Base-by-base conservation (phyloP, 1,140 invertebrate genomes). In the Octopus bimaculoides region DNA sequence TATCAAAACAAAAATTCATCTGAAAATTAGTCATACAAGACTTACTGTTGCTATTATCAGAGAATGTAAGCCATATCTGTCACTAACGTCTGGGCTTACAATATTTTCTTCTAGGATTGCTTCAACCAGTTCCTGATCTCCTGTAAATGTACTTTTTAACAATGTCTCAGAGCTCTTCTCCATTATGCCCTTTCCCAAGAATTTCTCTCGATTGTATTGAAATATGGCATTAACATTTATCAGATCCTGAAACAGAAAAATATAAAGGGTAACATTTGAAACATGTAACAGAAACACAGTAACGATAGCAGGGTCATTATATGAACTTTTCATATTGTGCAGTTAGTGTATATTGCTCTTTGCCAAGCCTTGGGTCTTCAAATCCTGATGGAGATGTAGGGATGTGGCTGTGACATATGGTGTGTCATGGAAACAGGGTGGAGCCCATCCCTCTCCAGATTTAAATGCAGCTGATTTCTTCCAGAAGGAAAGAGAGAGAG, bases 31-130 rank as follows among this genome's bases (percentile, higher is more conserved):
- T 41, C 26, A 71, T 71, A 71, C 4, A 61, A 56, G 54, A 85
- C 86, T 87, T 85, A 89, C 89, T 10, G 87, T 82, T 26, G 89
- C 89, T 56, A 82, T 88, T 56, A 89, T 86, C 0, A 90, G 81
- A 12, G 89, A 83, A 5, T 88, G 87, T 75, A 87, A 84, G 3
- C 89, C 89, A 78, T 84, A 77, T n/a, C 77, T 82, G 80, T 89
- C 89, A 17, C 87, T 82, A 3, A 89, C 89, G 83, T 90, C 87
- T 56, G 87, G 85, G 79, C 86, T 84, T 54, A 89, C 86, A n/a
- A 81, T 84, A 10, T 85, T 85, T 61, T 83, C 81, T 26, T 84
- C 82, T 69, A 90, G 80, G 26, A 89, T 78, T 61, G 84, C 81
- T 73, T 86, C 83, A 26, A 89, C 87, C 73, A 80, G 81, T 61